Percentiles rank a stretch among this genome's conserved stretches.
Conservation (phyloP, 2,888 invertebrate genomes). For the Apotomis betuletana region DNA sequence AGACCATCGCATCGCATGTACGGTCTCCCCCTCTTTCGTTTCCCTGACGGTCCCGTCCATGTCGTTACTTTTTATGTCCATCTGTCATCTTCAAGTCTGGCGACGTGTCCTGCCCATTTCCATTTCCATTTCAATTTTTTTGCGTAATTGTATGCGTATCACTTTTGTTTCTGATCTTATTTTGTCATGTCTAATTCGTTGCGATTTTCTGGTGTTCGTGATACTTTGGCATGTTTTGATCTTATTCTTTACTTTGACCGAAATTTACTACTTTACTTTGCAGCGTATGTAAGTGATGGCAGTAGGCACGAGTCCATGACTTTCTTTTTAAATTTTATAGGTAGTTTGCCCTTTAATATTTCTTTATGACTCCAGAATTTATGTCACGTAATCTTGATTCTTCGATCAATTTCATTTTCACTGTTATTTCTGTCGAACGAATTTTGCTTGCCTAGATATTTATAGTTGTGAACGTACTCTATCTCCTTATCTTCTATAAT, state of each 20-base stretch:
- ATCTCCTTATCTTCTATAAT: too few species aligned
- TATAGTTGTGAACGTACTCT: background rate
- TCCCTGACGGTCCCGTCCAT: too few species aligned
- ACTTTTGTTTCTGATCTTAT: background rate
- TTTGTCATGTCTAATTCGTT: background rate
- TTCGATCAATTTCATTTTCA: background rate
- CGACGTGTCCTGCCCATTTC: background rate
- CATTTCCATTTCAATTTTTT: background rate
- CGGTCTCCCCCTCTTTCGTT: too few species aligned
- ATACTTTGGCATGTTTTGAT: background rate
- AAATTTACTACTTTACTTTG: background rate
- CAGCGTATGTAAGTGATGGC: background rate
- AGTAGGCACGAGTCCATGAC: slow-evolving; percentile 1
- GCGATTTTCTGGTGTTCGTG: background rate
- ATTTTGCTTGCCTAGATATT: background rate
- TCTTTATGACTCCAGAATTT: background rate
- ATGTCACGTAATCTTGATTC: background rate
- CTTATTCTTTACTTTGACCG: background rate
- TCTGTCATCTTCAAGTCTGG: too few species aligned
- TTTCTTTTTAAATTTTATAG: background rate
- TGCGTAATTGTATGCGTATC: background rate
- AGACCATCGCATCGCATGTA: too few species aligned
- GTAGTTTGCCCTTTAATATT: background rate
- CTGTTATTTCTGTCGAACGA: background rate
- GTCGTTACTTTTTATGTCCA: too few species aligned